Evolutionary conservation across 2,797 vertebrate species (phyloP).

Genomic region (Champsocephalus esox): DNA sequence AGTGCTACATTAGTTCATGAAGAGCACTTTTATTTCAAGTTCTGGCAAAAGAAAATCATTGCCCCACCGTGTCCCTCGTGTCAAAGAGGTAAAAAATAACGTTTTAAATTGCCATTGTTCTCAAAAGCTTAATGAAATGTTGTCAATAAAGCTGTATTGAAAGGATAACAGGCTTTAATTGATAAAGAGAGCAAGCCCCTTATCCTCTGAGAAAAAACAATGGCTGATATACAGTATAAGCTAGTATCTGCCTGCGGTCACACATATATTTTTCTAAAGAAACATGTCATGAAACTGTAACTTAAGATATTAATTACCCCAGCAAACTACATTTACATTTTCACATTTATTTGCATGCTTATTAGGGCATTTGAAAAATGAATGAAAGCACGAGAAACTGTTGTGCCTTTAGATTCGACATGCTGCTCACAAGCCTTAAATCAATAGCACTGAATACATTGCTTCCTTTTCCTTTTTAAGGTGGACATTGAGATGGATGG

Average conservation of each 20-base stretch:
- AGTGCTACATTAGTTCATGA: slow-evolving; percentile 11
- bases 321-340: neutral
- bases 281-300: neutral
- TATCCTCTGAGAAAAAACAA: slow-evolving; percentile 1
- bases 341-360: neutral
- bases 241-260: neutral
- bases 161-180: slow-evolving; percentile 17
- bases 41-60: slow-evolving; percentile 8
- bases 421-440: neutral
- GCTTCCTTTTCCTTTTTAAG: slow-evolving; percentile 23
- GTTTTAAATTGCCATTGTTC: neutral
- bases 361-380: neutral
- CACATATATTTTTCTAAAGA: neutral
- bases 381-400: neutral
- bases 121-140: slow-evolving; percentile 13
- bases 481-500: slow-evolving; percentile 99
- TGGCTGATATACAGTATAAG: neutral
- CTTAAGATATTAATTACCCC: neutral
- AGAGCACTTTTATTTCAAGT: slow-evolving; percentile 30
- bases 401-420: neutral
- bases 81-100: too few species aligned
- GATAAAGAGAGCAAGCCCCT: slow-evolving; percentile 6
- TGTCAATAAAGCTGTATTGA: slow-evolving; percentile 6
- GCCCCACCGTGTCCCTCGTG: neutral
- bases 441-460: neutral